Evolutionary conservation across 2,888 invertebrate genomes (phyloP).

Genomic region (Meghimatium bilineatum): DNA sequence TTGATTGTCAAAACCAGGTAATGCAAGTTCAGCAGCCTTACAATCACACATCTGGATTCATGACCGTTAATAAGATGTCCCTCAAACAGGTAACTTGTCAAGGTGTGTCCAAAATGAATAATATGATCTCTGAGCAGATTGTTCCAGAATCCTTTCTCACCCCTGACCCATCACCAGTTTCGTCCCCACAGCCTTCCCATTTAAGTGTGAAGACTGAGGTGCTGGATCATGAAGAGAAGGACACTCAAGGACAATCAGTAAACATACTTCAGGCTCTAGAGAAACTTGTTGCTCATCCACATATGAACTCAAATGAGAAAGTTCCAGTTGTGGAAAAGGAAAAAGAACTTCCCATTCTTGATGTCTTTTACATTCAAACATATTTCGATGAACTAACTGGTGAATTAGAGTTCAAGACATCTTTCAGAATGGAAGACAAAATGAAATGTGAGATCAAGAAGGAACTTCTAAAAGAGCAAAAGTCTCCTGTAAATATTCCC

Average conservation of each 20-base stretch:
- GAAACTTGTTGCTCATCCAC: constrained; percentile 54
- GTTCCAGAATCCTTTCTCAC: constrained; percentile 70
- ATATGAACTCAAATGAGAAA: background rate
- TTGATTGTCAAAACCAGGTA: constrained; percentile 36
- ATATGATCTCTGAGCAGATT: constrained; percentile 62
- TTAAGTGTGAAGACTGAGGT: constrained; percentile 30
- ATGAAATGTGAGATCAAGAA: constrained; percentile 27
- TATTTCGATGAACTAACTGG: constrained; percentile 52
- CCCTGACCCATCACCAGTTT: constrained; percentile 70
- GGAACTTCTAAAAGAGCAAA: constrained; percentile 4
- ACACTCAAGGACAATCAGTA: constrained; percentile 1
- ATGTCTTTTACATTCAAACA: constrained; percentile 54
- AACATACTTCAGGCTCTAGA: constrained; percentile 58
- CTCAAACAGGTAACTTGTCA: constrained; percentile 25
- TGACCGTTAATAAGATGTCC: constrained; percentile 48
- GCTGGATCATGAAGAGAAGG: background rate
- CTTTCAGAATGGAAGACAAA: constrained; percentile 26
- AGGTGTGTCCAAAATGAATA: constrained; percentile 50
- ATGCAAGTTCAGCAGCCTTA: constrained; percentile 59
- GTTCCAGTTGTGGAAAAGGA: constrained; percentile 26
- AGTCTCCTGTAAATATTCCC: constrained; percentile 18
- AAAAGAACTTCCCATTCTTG: constrained; percentile 55
- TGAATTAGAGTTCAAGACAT: constrained; percentile 26
- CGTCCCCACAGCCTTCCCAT: constrained; percentile 62
- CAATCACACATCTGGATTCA: constrained; percentile 49